Conservation (phyloP, 2,797 vertebrate species). For the Gobionotothen gibberifrons region DNA sequence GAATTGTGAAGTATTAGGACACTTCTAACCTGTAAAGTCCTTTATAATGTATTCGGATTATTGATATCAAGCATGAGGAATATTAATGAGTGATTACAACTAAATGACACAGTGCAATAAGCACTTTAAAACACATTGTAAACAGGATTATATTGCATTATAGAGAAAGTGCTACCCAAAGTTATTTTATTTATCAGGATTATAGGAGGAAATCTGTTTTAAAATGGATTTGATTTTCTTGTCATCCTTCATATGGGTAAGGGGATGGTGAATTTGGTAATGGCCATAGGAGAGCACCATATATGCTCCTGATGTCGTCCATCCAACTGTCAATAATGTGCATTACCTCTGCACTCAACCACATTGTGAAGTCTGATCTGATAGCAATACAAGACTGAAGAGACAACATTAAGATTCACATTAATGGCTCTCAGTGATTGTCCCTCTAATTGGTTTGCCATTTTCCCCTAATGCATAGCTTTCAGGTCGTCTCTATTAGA, state of each 20-base stretch:
- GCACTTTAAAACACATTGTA: background rate
- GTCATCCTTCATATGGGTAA: slow-evolving; percentile 31
- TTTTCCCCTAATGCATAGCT: slow-evolving; percentile 57
- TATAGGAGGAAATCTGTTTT: slow-evolving; percentile 1
- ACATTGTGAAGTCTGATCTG: slow-evolving; percentile 58
- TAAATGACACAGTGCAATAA: background rate
- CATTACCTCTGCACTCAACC: slow-evolving; percentile 60
- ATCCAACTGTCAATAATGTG: slow-evolving; percentile 70
- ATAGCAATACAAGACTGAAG: slow-evolving; percentile 42
- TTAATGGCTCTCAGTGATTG: slow-evolving; percentile 44
- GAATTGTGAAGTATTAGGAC: background rate
- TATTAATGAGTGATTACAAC: background rate
- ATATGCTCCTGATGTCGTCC: slow-evolving; percentile 63
- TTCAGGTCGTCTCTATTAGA: slow-evolving; percentile 51
- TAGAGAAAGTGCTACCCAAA: background rate
- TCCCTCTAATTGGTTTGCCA: slow-evolving; percentile 62
- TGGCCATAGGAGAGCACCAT: slow-evolving; percentile 63
- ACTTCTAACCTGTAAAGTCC: background rate
- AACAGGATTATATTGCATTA: background rate
- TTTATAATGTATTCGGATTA: background rate
- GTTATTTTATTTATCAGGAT: background rate
- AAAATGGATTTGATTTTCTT: slow-evolving; percentile 32
- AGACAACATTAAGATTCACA: slow-evolving; percentile 56
- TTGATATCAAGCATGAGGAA: background rate
- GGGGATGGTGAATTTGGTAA: slow-evolving; percentile 42